Evolutionary conservation across 2,888 invertebrate species (phyloP).

Genomic region (Eulithis testata): DNA sequence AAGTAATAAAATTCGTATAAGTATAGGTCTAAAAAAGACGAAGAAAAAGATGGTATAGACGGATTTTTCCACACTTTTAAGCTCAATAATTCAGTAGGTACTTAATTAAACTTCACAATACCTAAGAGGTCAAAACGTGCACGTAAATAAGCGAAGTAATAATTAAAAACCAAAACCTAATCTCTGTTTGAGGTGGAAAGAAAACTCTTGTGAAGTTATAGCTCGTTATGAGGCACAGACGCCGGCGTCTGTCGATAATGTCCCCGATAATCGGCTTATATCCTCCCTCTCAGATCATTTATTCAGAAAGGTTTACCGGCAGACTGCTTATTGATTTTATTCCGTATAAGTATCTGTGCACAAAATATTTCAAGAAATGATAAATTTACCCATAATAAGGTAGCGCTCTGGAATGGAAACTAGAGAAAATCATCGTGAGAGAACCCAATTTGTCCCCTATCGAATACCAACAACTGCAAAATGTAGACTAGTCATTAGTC

Average conservation of each 20-base stretch:
- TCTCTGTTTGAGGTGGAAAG: neutral
- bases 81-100: too few species aligned
- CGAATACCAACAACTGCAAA: too few species aligned
- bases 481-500: too few species aligned
- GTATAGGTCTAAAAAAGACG: too few species aligned
- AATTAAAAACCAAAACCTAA: neutral
- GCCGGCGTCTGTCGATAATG: conserved; percentile 58
- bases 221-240: conserved; percentile 37
- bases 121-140: too few species aligned
- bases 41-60: too few species aligned
- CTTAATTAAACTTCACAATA: too few species aligned
- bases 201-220: conserved; percentile 22
- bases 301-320: conserved; percentile 39
- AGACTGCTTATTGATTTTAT: conserved; percentile 13
- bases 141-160: too few species aligned
- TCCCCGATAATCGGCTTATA: conserved; percentile 63
- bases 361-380: neutral
- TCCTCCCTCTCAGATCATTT: conserved; percentile 46
- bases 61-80: too few species aligned
- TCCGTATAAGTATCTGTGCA: neutral
- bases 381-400: neutral
- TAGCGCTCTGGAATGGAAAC: neutral
- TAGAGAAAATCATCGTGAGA: too few species aligned
- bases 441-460: too few species aligned
- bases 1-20: too few species aligned